phyloP scores from a whole-genome alignment of 2,797 vertebrate species.

The Sternarchorhynchus goeldii region DNA sequence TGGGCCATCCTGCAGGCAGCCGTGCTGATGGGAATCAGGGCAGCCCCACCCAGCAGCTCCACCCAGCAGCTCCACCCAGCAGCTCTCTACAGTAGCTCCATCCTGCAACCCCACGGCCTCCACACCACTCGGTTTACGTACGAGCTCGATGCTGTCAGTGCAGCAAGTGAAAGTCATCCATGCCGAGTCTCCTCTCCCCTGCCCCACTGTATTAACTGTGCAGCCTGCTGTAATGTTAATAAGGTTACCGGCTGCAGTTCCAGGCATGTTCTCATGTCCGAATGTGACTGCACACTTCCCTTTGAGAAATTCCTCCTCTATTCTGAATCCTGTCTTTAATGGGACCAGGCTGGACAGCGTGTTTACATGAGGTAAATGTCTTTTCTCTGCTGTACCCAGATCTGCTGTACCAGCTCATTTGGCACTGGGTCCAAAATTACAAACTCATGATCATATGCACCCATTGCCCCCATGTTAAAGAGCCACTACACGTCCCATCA shows the following conservation, averaged over 20 bases:
- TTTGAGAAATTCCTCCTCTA: background rate
- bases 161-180: slow-evolving; percentile 42
- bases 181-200: slow-evolving; percentile 6
- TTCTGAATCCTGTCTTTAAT: background rate
- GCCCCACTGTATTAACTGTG: background rate
- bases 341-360: too few relatives aligned
- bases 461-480: too few relatives aligned
- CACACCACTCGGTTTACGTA: slow-evolving; percentile 44
- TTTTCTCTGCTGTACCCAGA: background rate
- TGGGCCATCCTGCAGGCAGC: slow-evolving; percentile 34
- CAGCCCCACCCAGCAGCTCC: slow-evolving; percentile 23
- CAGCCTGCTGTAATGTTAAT: background rate
- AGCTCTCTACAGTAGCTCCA: slow-evolving; percentile 7
- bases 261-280: background rate
- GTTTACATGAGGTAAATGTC: background rate
- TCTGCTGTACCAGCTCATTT: too few relatives aligned
- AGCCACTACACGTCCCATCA: too few relatives aligned
- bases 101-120: slow-evolving; percentile 36
- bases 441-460: too few relatives aligned
- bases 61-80: background rate
- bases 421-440: too few relatives aligned
- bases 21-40: slow-evolving; percentile 43
- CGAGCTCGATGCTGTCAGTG: slow-evolving; percentile 34
- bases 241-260: background rate
- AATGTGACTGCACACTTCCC: background rate